Evolutionary conservation across 2,113 vertebrate species (phyloP).

Genomic region (Gymnarchus niloticus): DNA sequence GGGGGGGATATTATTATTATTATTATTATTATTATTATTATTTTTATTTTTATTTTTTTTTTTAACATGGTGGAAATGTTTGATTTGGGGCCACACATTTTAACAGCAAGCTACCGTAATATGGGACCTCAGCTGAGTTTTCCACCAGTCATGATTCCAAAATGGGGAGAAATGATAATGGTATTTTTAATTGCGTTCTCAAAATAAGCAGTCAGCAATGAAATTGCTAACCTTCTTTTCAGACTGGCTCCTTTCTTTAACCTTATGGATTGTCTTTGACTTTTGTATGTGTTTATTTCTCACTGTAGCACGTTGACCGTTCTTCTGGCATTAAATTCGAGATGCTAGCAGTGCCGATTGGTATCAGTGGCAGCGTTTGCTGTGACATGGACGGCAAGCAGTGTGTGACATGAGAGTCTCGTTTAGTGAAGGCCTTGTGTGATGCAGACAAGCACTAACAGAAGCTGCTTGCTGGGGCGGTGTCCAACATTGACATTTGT

Average conservation of each 20-base stretch:
- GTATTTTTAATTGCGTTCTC: background rate
- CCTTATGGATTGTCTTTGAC: background rate
- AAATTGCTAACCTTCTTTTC: too few relatives aligned
- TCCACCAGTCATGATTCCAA: background rate
- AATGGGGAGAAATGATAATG: background rate
- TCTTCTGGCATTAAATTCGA: background rate
- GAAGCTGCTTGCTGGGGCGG: too few relatives aligned
- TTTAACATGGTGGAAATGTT: constrained; percentile 3
- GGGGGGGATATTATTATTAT: background rate
- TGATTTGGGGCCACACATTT: background rate
- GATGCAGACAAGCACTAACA: background rate
- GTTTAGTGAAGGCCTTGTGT: background rate
- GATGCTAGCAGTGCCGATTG: background rate
- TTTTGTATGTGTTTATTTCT: background rate
- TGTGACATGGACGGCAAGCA: background rate
- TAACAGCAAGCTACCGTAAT: background rate
- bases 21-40: background rate
- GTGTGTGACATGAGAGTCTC: background rate
- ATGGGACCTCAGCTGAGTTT: background rate
- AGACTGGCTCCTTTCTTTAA: too few relatives aligned
- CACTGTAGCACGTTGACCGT: background rate
- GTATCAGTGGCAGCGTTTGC: background rate
- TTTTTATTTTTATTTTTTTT: background rate
- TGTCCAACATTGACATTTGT: too few relatives aligned
- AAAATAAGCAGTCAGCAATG: too few relatives aligned